Percentiles rank a stretch among this genome's conserved stretches.
Conservation (phyloP, 23 tunicate genomes). For the Halocynthia aurantium region DNA sequence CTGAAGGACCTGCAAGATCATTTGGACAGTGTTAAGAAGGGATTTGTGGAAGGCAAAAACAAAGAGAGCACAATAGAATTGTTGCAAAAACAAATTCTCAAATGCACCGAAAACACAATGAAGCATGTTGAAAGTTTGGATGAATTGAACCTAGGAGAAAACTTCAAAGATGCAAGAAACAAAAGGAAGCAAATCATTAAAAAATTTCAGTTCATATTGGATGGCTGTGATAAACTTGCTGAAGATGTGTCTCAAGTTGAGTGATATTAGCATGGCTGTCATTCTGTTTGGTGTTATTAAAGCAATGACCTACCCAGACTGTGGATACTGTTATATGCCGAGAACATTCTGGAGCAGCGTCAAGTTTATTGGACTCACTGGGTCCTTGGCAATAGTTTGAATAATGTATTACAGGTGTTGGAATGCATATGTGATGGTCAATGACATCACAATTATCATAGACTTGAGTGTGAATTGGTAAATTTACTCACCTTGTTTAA, state of each 20-base stretch:
- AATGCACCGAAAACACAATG: slow-evolving; percentile 18
- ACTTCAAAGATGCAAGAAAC: slow-evolving; percentile 34
- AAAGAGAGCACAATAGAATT: slow-evolving; percentile 22
- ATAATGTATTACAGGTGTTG: no score
- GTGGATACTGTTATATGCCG: no score
- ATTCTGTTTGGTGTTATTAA: no score
- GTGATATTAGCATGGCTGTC: no score
- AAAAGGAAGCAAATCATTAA: slow-evolving; percentile 38
- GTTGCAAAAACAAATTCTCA: slow-evolving; percentile 15
- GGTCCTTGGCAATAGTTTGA: no score
- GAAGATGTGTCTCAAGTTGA: slow-evolving; percentile 1
- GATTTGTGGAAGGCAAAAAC: slow-evolving; percentile 29
- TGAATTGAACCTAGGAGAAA: slow-evolving; percentile 20
- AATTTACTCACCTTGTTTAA: no score
- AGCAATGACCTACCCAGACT: no score
- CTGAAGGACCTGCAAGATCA: slow-evolving; percentile 8
- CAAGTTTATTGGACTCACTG: no score
- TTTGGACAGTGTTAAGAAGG: slow-evolving; percentile 31
- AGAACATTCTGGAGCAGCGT: no score
- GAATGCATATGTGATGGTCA: no score
- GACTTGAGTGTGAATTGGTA: no score
- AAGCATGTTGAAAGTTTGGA: slow-evolving; percentile 44
- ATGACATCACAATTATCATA: no score
- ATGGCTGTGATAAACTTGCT: slow-evolving; percentile 35
- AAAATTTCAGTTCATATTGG: slow-evolving; percentile 26